Conservation (phyloP, 2,888 invertebrate genomes). For the Philhelius pedissequus region DNA sequence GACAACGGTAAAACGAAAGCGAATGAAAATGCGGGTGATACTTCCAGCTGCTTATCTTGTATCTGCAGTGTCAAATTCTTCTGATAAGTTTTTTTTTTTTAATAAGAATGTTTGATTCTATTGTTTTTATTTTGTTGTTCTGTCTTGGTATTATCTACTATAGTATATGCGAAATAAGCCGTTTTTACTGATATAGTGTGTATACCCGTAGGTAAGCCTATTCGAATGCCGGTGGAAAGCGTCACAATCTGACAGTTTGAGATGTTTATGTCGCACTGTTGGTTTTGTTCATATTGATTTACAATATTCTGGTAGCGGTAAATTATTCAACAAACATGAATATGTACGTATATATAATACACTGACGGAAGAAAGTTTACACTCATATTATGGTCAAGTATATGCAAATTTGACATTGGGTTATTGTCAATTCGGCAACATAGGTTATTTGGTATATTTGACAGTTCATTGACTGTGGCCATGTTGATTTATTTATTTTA, state of each 20-base stretch:
- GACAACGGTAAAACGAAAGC: background rate
- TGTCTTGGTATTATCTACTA: background rate
- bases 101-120: background rate
- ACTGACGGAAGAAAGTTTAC: background rate
- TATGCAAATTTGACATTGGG: no score
- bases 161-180: background rate
- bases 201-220: background rate
- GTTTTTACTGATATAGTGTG: background rate
- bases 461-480: no score
- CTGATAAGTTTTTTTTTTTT: constrained; percentile 10
- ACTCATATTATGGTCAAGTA: no score
- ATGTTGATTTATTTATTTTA: no score
- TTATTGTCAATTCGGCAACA: no score
- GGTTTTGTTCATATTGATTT: background rate
- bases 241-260: constrained; percentile 1
- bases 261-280: background rate
- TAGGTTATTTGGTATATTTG: no score
- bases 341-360: background rate
- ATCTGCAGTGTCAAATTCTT: constrained; percentile 36
- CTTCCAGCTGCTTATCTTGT: constrained; percentile 40
- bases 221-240: background rate
- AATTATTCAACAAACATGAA: background rate
- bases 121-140: background rate
- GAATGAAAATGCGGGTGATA: background rate
- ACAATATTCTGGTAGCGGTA: background rate